Evolutionary conservation across 2,797 vertebrate genomes (phyloP), one percentile per base, ranked within the genome.

Genomic region (Dallia pectoralis): DNA sequence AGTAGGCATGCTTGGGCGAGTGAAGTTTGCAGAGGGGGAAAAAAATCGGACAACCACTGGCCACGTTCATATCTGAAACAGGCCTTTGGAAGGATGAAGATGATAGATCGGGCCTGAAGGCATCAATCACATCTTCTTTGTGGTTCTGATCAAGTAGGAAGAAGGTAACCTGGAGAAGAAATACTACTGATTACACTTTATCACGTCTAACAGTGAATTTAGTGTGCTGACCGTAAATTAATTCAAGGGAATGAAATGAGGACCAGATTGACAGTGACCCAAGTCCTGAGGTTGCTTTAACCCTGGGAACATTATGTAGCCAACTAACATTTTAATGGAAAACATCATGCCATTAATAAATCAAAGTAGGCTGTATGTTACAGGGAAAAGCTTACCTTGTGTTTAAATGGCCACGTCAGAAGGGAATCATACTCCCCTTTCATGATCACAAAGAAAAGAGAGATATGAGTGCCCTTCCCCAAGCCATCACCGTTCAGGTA

Each of bases 361-460:
- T n/a, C 51, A 2, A 56, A n/a, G n/a, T 56, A 56, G n/a, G 51
- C 8, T 22, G 7, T 53, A n/a, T 56, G 49, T 53, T 22, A 53
- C 51, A 56, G 19, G 22, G 51, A 15, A 3, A 56, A n/a, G 19
- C 79, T 76, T 83, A 96, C 95, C 95, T 96, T 96, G 82, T 96
- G 93, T 47, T 87, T 88, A 81, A 96, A 96, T 0, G 95, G 95
- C 95, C 94, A 96, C 0, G 89, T 83, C 6, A 96, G 91, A 75
- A 96, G 74, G 1, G 92, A 89, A 0, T 96, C 95, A 0, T 95
- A 95, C 14, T 95, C 94, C 40, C 95, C 95, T 72, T 84, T 94
- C 93, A 96, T 95, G 71, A 96, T 87, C 14, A 95, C 91, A 0
- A 96, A 93, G 87, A 95, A 96, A 61, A 96, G 88, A 0, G 95